A percentile compares a stretch with the other conserved stretches of the same genome.
These are phyloP conservation scores for Deilephila elpenor DNA, from an alignment of 2,888 invertebrate genomes.

Conservation along the genomic window DNA sequence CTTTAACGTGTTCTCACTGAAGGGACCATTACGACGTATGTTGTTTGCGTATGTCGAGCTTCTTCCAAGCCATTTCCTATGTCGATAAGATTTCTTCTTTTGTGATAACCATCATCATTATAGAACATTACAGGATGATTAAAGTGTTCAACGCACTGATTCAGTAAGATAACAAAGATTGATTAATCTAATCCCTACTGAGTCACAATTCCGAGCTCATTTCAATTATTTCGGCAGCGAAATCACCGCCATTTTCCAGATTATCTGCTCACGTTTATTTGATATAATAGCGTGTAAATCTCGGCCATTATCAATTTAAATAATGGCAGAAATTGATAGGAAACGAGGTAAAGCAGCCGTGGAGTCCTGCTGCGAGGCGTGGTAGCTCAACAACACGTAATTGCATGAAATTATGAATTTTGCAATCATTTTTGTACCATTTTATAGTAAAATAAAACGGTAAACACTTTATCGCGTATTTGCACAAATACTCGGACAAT, in stretches of 20 bases:
- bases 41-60: too few relatives aligned
- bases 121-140: too few relatives aligned
- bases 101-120: too few relatives aligned
- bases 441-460: conserved; percentile 36
- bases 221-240: background rate
- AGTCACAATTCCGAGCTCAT: background rate
- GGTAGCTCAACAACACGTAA: background rate
- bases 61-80: too few relatives aligned
- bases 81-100: too few relatives aligned
- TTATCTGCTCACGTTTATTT: background rate
- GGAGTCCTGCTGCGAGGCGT: background rate
- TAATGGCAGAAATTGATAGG: background rate
- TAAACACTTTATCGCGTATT: background rate
- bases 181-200: background rate
- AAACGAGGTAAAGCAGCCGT: background rate
- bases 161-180: background rate
- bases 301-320: background rate
- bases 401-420: background rate
- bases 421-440: background rate
- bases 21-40: too few relatives aligned
- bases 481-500: too few relatives aligned
- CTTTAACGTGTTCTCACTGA: too few relatives aligned
- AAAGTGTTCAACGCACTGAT: background rate
- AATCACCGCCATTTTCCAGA: background rate
- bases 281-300: background rate